Percentiles rank a stretch among this genome's conserved stretches.
phyloP scores from a whole-genome alignment of 2,888 invertebrate genomes.

The Mimas tiliae region DNA sequence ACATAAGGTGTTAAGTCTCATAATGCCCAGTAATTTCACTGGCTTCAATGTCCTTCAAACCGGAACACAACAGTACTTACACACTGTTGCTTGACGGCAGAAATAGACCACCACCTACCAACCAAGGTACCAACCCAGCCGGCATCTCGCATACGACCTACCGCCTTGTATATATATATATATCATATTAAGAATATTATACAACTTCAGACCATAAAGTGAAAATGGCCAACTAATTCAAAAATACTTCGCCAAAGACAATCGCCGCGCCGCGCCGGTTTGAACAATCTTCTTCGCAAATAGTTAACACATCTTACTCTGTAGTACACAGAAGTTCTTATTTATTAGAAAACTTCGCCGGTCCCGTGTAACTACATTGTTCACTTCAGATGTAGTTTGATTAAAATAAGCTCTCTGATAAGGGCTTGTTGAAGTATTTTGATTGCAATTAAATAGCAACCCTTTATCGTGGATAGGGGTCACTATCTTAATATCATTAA shows the following conservation, averaged over 20 bases:
- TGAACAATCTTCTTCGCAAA: slow-evolving; percentile 25
- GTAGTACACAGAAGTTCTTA: slow-evolving; percentile 29
- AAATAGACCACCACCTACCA: too few relatives aligned
- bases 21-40: too few relatives aligned
- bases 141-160: too few relatives aligned
- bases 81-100: too few relatives aligned
- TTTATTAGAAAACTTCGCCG: slow-evolving; percentile 32
- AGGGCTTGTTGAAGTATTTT: background rate
- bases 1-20: too few relatives aligned
- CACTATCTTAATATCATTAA: background rate
- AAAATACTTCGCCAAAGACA: slow-evolving; percentile 15
- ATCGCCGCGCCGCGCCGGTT: background rate
- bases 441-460: background rate
- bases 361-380: slow-evolving; percentile 30
- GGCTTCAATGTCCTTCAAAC: too few relatives aligned
- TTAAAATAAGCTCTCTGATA: slow-evolving; percentile 21
- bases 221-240: slow-evolving; percentile 16
- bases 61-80: too few relatives aligned
- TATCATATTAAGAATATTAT: background rate
- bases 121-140: too few relatives aligned
- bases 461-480: background rate
- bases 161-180: too few relatives aligned
- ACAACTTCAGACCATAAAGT: background rate
- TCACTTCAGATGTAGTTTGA: slow-evolving; percentile 25
- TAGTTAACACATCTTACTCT: slow-evolving; percentile 25